These are phyloP conservation scores for Sebastes cheni DNA, from an alignment of 2,797 vertebrate species.

Conservation along the genomic window DNA sequence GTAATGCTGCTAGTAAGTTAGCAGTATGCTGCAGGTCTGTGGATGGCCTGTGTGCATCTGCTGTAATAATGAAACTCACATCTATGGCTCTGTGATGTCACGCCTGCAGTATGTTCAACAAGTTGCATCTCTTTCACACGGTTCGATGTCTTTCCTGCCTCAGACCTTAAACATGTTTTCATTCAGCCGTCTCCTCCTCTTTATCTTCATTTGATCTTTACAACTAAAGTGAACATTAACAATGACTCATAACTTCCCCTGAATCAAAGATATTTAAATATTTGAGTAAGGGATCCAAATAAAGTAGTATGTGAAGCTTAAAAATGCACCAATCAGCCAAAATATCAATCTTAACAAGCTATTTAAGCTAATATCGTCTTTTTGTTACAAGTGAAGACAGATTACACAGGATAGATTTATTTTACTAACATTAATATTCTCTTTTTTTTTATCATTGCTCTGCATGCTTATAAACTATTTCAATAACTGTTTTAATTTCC, in stretches of 20 bases:
- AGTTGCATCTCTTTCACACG: not conserved
- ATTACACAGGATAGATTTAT: not conserved
- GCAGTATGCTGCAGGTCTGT: not conserved
- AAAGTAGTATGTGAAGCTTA: not conserved
- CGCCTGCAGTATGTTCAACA: not conserved
- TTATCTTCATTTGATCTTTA: not conserved
- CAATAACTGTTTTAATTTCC: not conserved
- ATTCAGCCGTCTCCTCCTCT: not conserved
- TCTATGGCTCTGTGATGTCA: not conserved
- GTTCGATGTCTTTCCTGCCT: not conserved
- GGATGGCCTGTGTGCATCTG: not conserved
- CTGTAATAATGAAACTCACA: constrained; percentile 22
- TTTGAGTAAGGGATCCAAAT: not conserved
- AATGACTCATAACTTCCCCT: not conserved
- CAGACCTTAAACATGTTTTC: not conserved
- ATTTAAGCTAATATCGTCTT: not conserved
- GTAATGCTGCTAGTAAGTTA: not conserved
- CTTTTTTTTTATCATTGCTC: not conserved
- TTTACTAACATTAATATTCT: not conserved
- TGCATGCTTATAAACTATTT: not conserved
- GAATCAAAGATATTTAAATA: not conserved
- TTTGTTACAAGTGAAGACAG: not conserved
- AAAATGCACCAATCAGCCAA: not conserved
- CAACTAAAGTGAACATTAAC: not conserved
- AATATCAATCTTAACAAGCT: not conserved